Conservation (phyloP, 2,888 invertebrate genomes). For the Dastarcus helophoroides region DNA sequence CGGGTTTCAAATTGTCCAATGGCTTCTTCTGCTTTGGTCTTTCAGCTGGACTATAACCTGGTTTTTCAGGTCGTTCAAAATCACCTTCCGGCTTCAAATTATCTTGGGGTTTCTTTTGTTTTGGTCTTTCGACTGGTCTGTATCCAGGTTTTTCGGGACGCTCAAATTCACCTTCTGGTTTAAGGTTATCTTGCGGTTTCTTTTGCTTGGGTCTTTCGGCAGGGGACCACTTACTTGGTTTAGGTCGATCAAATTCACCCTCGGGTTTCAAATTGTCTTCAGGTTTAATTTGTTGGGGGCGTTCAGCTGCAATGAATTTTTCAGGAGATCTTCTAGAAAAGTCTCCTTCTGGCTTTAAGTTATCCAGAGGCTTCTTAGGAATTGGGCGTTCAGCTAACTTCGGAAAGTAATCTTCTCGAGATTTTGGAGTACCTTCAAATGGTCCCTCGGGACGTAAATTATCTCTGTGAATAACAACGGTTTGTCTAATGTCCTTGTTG, state of each 20-base stretch:
- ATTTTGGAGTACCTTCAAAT: constrained; percentile 38
- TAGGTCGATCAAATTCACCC: constrained; percentile 39
- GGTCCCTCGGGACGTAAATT: constrained; percentile 42
- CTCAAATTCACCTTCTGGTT: constrained; percentile 38
- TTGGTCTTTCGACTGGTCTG: constrained; percentile 37
- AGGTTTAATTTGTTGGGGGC: constrained; percentile 38
- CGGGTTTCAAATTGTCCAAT: constrained; percentile 41
- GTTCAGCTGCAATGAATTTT: constrained; percentile 31
- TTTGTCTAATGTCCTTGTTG: constrained; percentile 42
- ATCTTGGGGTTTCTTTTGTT: constrained; percentile 36
- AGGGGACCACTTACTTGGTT: constrained; percentile 23
- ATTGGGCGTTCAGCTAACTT: constrained; percentile 32
- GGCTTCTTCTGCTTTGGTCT: constrained; percentile 38
- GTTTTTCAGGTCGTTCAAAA: constrained; percentile 31
- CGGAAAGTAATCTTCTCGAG: constrained; percentile 35
- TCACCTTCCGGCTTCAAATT: constrained; percentile 38
- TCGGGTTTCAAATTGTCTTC: constrained; percentile 53
- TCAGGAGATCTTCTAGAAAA: constrained; percentile 33
- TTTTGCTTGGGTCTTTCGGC: constrained; percentile 29
- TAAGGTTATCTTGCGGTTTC: too few relatives aligned
- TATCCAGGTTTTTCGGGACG: constrained; percentile 34
- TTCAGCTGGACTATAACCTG: constrained; percentile 27
- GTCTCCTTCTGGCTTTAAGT: constrained; percentile 40
- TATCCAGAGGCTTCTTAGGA: constrained; percentile 37
- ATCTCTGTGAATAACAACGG: constrained; percentile 35